Base-by-base conservation (phyloP, 2,888 invertebrate species). In the Latheticus oryzae region DNA sequence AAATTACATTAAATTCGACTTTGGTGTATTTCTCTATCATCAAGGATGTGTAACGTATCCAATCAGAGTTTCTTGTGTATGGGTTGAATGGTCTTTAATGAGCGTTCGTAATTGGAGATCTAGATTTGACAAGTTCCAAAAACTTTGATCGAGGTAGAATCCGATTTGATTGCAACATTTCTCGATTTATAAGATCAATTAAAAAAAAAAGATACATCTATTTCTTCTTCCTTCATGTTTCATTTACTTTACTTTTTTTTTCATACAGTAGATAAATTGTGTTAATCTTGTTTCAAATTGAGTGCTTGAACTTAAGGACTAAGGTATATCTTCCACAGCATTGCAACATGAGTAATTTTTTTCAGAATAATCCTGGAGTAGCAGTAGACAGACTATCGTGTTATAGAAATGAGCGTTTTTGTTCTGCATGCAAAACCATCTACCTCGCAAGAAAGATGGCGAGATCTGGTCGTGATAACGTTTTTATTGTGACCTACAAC, bases 81-180 rank as follows among this genome's bases (percentile, higher is more conserved):
- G 62, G 64, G 64, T 62, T 70, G 68, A 70, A 70, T 70, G 64
- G 67, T 59, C 60, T 66, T 69, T 69, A 71, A 71, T 69, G 71
- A 69, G 60, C 51, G 65, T 50, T 50, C 38, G 60, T 69, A 69
- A 69, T 69, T 69, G 67, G 62, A 9, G 52, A 47, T 51, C 40
- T 48, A 50, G 52, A 43, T 47, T 38, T 43, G 33, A 43, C 47
- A 26, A 56, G 33, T 9, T 35, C 37, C 43, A 35, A 28, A 45
- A 17, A 54, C 33, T 23, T 28, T 9, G 40, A 17, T 40, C 24
- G 24, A 28, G 12, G 9, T 7, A 42, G 32, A 47, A 47, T 33
- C 24, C 16, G 32, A 47, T 35, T 32, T 28, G 12, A 42, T 52
- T 42, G 40, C 32, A 9, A 17, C 15, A 30, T 51, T 35, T 19